Percentiles rank a stretch among this genome's conserved stretches.
phyloP scores from a whole-genome alignment of 2,888 invertebrate species.

The Ariolimax columbianus region DNA sequence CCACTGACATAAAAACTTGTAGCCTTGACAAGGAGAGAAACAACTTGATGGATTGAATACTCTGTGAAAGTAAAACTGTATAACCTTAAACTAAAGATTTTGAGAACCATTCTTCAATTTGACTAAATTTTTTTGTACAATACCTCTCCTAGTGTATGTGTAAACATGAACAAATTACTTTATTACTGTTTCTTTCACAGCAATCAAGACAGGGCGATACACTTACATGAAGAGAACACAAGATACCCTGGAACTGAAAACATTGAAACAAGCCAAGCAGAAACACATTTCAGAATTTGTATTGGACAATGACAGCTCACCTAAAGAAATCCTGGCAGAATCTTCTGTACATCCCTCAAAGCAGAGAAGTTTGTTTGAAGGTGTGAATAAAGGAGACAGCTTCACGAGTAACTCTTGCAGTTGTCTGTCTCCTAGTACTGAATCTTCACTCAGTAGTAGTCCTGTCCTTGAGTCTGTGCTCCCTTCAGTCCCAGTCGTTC shows the following conservation, averaged over 20 bases:
- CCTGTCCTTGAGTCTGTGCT: neutral
- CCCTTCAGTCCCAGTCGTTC: neutral
- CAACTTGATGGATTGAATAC: too few species aligned
- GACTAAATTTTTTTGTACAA: too few species aligned
- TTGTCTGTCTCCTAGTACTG: neutral
- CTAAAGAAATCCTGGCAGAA: neutral
- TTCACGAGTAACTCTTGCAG: neutral
- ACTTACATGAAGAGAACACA: conserved; percentile 47
- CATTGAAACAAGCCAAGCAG: neutral
- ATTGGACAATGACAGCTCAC: neutral
- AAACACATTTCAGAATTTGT: neutral
- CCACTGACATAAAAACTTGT: too few species aligned
- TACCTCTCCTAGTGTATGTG: too few species aligned
- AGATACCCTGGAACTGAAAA: conserved; percentile 43
- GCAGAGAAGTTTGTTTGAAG: neutral
- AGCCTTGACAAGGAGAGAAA: too few species aligned
- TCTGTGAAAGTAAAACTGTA: too few species aligned
- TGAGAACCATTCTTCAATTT: too few species aligned
- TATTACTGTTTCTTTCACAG: conserved; percentile 22
- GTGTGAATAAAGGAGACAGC: neutral
- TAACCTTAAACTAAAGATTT: too few species aligned
- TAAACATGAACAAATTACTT: neutral
- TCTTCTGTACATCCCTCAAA: neutral
- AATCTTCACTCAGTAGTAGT: neutral
- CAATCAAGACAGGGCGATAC: conserved; percentile 50